Evolutionary conservation across 2,113 vertebrate species (phyloP), one percentile per base, ranked within the genome.

Genomic region (Heterocephalus glaber): DNA sequence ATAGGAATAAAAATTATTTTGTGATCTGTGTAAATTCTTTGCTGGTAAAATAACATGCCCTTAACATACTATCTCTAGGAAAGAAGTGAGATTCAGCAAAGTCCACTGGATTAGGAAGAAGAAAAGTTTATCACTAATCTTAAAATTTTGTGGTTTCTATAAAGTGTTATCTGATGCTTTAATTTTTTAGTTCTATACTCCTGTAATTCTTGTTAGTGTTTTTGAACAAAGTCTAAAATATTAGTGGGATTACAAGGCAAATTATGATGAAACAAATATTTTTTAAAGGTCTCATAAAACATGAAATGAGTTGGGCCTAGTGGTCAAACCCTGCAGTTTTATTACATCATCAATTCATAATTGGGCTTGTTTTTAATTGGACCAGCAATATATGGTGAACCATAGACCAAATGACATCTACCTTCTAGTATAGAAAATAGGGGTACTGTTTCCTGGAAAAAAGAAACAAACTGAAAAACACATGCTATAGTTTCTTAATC

Each of bases 401-500:
- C 58, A 8, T 82, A 96, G 95, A 93, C 91, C 95, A 98, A 94
- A 97, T 96, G 76, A 91, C 95, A 4, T 54, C 91, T 88, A 33
- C 12, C 16, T 70, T 70, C 47, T 65, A 63, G 28, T 44, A 9
- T 11, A 82, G 16, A 65, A 74, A 26, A 84, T 74, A 17, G 35
- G 92, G 4, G 9, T 96, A 97, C 97, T 80, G 96, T 96, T 94
- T 92, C 92, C 89, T 84, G 66, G 84, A 65, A 58, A 86, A 14
- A 58, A 47, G 47, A 92, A 81, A 49, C 13, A 49, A 79, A 92
- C 3, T 58, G 9, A 81, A 30, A 97, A 97, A 97, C 79, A 94
- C 66, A 96, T 89, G 84, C 91, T 61, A 47, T 77, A 94, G 80
- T 85, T 94, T 97, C 95, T 95, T 96, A 97, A 97, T 97, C 80